Base-by-base conservation (phyloP, 2,797 vertebrate species). In the Lateolabrax maculatus region DNA sequence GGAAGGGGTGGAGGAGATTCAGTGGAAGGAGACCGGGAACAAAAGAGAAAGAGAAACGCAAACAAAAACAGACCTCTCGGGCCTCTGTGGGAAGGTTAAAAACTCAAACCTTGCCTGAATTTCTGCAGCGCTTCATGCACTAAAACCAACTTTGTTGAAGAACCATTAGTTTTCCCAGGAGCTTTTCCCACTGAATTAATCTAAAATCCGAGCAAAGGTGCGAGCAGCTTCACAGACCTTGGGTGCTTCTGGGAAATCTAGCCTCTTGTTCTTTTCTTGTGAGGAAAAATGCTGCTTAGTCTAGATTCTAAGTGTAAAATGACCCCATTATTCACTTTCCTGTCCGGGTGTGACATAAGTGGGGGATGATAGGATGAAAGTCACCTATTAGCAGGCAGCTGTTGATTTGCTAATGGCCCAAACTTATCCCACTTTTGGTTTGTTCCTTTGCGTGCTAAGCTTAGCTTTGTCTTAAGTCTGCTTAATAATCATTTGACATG, bases 291-390 rank as follows among this genome's bases (percentile, higher is more conserved):
- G 70, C 85, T 63, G 69, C 83, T 85, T 74, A 56, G 79, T 83
- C 70, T 62, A 61, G 52, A 82, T 78, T 77, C 7, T 34, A n/a
- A 52, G 53, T 64, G 60, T 70, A 86, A 90, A 87, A 82, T 80
- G 62, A 87, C 61, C 81, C 53, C 66, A 86, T 91, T 90, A 88
- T 82, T 89, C 74, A 81, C 44, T 55, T 73, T 77, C 60, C 69
- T 56, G 80, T 44, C 16, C 29, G 75, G 80, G 52, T 83, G 44
- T 63, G 78, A 85, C 79, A 75, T 62, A 84, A 84, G 48, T 68
- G 52, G 48, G 60, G 53, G 46, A 79, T 27, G 25, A 60, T 16
- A 2, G 44, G 27, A 65, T 70, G 53, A 51, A 61, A 66, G 53
- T 69, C 67, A 55, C 63, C 68, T 70, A 18, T 72, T 80, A 73